A percentile compares a stretch with the other conserved stretches of the same genome.
phyloP scores from a whole-genome alignment of 1,140 invertebrate genomes.

The Calosoma granatense region DNA sequence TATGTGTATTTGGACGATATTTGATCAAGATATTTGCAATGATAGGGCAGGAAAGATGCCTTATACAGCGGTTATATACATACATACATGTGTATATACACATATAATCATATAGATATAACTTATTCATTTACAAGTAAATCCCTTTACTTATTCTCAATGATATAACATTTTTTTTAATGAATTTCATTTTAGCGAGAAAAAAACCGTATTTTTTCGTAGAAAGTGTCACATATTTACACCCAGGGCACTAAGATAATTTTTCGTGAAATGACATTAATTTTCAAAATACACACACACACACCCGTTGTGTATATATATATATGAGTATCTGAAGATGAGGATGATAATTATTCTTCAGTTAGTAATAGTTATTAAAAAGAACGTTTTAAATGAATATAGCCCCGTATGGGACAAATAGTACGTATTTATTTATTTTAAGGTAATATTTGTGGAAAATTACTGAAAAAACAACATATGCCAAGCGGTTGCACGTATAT shows the following conservation, averaged over 20 bases:
- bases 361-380: too few species aligned
- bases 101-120: background rate
- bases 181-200: too few species aligned
- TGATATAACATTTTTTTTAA: too few species aligned
- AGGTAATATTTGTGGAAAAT: background rate
- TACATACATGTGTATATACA: constrained; percentile 1
- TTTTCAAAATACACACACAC: background rate
- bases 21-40: too few species aligned
- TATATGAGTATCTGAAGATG: too few species aligned
- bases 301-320: too few species aligned
- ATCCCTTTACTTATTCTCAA: background rate
- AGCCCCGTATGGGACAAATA: background rate
- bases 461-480: background rate
- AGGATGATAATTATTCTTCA: too few species aligned
- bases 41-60: too few species aligned
- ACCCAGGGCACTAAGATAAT: background rate
- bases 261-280: background rate
- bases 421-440: background rate
- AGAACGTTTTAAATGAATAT: too few species aligned
- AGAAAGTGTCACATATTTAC: too few species aligned
- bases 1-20: background rate
- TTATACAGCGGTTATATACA: too few species aligned
- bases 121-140: background rate
- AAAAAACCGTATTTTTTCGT: too few species aligned
- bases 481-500: background rate